These are phyloP conservation scores for Otolemur crassicaudatus DNA, from an alignment of 2,797 vertebrate species.

Conservation along the genomic window DNA sequence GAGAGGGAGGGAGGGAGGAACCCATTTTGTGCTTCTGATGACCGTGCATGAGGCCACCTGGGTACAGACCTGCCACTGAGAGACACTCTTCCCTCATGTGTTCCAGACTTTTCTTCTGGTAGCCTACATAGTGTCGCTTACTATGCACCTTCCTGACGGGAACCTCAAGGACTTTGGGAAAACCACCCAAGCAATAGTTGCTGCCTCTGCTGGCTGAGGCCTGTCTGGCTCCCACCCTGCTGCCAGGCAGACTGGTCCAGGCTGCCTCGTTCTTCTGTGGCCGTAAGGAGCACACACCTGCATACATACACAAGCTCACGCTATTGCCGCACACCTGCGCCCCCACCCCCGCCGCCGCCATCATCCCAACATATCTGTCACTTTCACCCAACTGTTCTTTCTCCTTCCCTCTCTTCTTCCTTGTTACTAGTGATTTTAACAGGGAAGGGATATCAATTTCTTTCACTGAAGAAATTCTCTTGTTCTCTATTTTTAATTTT, in stretches of 20 bases:
- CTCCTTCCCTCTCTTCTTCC: too few species aligned
- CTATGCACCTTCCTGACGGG: rapidly evolving
- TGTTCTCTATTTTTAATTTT: too few species aligned
- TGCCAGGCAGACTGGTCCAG: too few species aligned
- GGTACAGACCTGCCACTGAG: background rate
- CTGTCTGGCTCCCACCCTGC: rapidly evolving
- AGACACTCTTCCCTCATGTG: rapidly evolving
- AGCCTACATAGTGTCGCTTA: background rate
- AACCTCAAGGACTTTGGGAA: background rate
- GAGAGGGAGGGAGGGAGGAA: background rate
- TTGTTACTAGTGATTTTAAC: too few species aligned
- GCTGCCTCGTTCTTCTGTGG: rapidly evolving
- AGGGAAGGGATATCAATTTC: too few species aligned
- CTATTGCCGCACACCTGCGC: rapidly evolving
- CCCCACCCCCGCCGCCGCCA: too few species aligned
- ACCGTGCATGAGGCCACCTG: background rate
- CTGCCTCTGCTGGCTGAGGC: rapidly evolving
- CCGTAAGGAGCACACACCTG: rapidly evolving
- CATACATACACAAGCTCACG: rapidly evolving
- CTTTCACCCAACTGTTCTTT: too few species aligned
- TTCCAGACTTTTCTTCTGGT: background rate
- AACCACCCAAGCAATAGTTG: rapidly evolving
- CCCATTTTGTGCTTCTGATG: background rate
- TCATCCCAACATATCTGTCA: too few species aligned
- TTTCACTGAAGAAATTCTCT: too few species aligned